Conservation (phyloP, 1,140 invertebrate species). For the Pygmarrhopalites habei region DNA sequence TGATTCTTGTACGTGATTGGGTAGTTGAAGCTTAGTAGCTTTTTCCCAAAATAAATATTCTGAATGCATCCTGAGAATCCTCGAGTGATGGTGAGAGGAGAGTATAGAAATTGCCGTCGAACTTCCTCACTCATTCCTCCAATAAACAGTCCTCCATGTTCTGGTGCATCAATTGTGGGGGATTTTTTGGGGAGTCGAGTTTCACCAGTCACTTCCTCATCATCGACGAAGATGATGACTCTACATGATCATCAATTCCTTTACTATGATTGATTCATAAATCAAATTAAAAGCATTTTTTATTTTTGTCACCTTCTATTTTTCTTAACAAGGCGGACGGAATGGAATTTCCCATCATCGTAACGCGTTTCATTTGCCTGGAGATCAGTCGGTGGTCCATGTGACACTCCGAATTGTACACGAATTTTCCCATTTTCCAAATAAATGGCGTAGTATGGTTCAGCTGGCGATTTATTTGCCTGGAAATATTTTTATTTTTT, state of each 20-base stretch:
- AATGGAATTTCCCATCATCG: constrained; percentile 36
- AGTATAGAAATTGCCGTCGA: constrained; percentile 19
- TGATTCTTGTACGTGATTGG: constrained; percentile 56
- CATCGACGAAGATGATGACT: constrained; percentile 45
- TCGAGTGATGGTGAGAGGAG: constrained; percentile 9
- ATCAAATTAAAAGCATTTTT: too few species aligned
- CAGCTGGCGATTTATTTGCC: constrained; percentile 19
- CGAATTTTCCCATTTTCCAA: constrained; percentile 35
- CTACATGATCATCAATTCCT: too few species aligned
- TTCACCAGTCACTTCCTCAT: constrained; percentile 54
- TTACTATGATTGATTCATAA: too few species aligned
- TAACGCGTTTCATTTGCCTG: constrained; percentile 18
- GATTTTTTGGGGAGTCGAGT: constrained; percentile 49
- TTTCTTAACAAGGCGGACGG: constrained; percentile 33
- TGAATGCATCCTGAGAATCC: constrained; percentile 60
- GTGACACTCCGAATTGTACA: constrained; percentile 24
- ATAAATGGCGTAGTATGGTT: constrained; percentile 33
- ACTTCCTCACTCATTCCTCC: constrained; percentile 51
- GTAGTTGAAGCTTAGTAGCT: constrained; percentile 57
- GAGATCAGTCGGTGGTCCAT: constrained; percentile 13
- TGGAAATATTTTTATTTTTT: too few species aligned
- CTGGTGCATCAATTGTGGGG: constrained; percentile 48
- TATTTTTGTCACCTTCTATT: constrained; percentile 27
- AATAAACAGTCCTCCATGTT: constrained; percentile 49
- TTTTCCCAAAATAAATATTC: constrained; percentile 71